phyloP scores from a whole-genome alignment of 2,888 invertebrate genomes.

The Ectemnius cavifrons region DNA sequence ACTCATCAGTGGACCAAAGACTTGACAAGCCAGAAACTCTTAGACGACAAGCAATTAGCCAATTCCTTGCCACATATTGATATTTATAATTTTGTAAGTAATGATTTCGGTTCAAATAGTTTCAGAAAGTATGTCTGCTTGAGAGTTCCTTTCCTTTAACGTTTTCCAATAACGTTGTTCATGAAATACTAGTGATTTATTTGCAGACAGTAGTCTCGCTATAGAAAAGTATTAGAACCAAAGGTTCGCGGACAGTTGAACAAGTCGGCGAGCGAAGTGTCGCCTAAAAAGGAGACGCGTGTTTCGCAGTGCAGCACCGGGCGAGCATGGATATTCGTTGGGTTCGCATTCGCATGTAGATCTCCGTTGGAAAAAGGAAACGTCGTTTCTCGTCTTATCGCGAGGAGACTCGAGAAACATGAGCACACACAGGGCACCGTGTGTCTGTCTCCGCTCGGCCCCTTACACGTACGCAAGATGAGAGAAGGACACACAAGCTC shows the following conservation, averaged over 20 bases:
- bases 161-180: too few relatives aligned
- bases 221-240: too few relatives aligned
- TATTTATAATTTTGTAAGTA: too few relatives aligned
- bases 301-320: constrained; percentile 1
- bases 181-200: too few relatives aligned
- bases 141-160: too few relatives aligned
- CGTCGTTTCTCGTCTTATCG: constrained; percentile 49
- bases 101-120: too few relatives aligned
- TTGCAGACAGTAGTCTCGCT: too few relatives aligned
- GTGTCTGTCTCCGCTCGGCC: constrained; percentile 17
- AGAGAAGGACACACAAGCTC: not conserved
- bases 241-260: too few relatives aligned
- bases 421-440: constrained; percentile 21
- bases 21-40: constrained; percentile 21
- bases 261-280: constrained; percentile 11
- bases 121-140: too few relatives aligned
- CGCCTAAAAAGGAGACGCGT: constrained; percentile 11
- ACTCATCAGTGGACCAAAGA: constrained; percentile 39
- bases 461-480: too few relatives aligned
- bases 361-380: constrained; percentile 22
- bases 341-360: not conserved
- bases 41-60: constrained; percentile 6
- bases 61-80: too few relatives aligned
- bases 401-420: constrained; percentile 33
- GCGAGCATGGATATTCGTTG: constrained; percentile 1